These are phyloP conservation scores for Phortica okadai DNA, from an alignment of 2,888 invertebrate genomes.

Conservation along the genomic window DNA sequence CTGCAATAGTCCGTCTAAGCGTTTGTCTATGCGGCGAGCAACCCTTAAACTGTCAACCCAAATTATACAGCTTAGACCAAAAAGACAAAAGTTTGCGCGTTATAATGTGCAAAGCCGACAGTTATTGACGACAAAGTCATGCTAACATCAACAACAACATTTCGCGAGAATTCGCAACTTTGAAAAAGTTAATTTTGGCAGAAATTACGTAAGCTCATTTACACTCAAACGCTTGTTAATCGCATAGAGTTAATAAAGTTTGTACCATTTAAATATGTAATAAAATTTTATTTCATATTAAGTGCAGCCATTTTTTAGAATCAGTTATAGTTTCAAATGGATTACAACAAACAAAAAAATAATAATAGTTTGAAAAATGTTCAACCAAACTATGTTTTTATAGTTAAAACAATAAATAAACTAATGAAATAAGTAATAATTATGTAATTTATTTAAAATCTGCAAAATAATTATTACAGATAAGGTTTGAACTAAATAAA, in stretches of 20 bases:
- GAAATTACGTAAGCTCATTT: constrained; percentile 8
- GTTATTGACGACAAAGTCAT: neutral
- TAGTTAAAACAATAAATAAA: neutral
- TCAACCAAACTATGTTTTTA: too few relatives aligned
- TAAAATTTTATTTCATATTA: neutral
- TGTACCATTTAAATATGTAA: neutral
- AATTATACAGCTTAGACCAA: neutral
- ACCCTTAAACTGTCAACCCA: neutral
- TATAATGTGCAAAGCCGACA: neutral
- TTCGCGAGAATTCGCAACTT: constrained; percentile 2
- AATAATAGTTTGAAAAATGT: too few relatives aligned
- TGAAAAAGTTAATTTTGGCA: constrained; percentile 9
- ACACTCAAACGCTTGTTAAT: neutral
- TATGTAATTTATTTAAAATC: too few relatives aligned
- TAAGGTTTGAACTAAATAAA: too few relatives aligned
- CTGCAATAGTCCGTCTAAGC: neutral
- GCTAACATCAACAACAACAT: neutral
- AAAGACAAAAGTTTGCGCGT: neutral
- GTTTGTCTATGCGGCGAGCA: neutral
- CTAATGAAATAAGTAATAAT: neutral
- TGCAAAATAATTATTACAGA: too few relatives aligned
- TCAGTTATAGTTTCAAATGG: neutral
- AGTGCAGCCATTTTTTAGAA: neutral
- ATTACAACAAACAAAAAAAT: neutral
- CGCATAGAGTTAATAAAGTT: neutral